Evolutionary conservation across 2,113 vertebrate genomes (phyloP), one percentile per base, ranked within the genome.

Genomic region (Anguilla japonica): DNA sequence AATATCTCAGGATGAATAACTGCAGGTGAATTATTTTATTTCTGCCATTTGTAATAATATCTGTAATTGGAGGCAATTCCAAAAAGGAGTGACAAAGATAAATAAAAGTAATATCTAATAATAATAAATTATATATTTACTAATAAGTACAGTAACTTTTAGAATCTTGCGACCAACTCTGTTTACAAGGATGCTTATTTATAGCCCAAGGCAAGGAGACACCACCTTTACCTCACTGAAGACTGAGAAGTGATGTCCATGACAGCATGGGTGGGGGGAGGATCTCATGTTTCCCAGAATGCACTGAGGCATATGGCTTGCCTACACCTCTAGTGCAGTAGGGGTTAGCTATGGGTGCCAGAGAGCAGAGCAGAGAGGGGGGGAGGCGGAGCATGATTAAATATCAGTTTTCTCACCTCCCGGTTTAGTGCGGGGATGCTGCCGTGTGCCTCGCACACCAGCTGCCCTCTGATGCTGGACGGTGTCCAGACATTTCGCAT

Each of bases 361-460:
- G 60, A 26, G 60, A 13, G 71, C n/a, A 75, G 71, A 34, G 40
- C 78, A n/a, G 26, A 26, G 43, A 46, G 46, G 39, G 16, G 79
- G 79, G 43, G 40, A 14, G 79, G 15, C 4, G 43, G 26, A 56
- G 43, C n/a, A 85, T 20, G 43, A 85, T 85, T 79, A 85, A 84
- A 85, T 56, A 29, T 79, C n/a, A 46, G 41, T 13, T 34, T 22
- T 56, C 50, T 80, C 20, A 80, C 84, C 84, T 56, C 53, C 20
- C 20, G 43, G 46, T 13, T 11, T 26, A n/a, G 26, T 29, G 81
- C 9, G 8, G 46, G 22, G n/a, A 15, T 20, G 14, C 39, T 56
- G 26, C 26, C 0, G 46, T 3, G 41, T 11, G 41, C 11, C 39
- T 9, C 9, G 26, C 8, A 4, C 15, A 26, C 40, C 80, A 81